Percentiles rank a stretch among this genome's conserved stretches.
These are phyloP conservation scores for Reinhardtius hippoglossoides DNA, from an alignment of 2,113 vertebrate species.

Conservation along the genomic window DNA sequence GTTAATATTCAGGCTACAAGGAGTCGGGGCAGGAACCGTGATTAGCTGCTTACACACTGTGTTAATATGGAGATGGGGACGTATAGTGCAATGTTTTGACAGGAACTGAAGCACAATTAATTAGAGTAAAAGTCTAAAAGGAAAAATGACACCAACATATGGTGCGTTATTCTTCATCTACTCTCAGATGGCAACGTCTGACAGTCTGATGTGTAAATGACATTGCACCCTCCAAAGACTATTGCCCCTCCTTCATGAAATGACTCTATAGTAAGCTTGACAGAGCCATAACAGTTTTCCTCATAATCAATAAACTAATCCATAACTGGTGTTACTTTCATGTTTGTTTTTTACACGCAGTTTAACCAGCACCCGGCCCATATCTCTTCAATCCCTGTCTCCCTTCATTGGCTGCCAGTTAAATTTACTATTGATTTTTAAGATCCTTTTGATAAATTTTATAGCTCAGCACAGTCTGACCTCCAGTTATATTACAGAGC, in stretches of 20 bases:
- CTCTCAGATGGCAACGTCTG: conserved; percentile 20
- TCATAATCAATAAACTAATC: conserved; percentile 41
- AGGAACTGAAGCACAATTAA: conserved; percentile 27
- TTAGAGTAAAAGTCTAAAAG: background rate
- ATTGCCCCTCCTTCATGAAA: background rate
- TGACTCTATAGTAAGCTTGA: background rate
- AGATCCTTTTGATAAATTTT: background rate
- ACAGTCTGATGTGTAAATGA: background rate
- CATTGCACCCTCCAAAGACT: background rate
- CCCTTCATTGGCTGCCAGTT: background rate
- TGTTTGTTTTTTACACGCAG: conserved; percentile 1
- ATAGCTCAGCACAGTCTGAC: background rate
- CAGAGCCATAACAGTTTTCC: conserved; percentile 13
- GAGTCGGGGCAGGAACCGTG: conserved; percentile 26
- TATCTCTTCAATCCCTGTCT: background rate
- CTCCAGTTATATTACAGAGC: background rate
- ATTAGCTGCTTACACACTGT: conserved; percentile 35
- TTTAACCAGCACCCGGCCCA: too few species aligned
- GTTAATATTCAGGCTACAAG: conserved; percentile 36
- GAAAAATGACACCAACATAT: background rate
- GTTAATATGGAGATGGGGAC: conserved; percentile 28
- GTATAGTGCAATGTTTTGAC: conserved; percentile 6
- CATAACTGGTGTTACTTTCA: conserved; percentile 46
- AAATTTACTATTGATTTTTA: background rate
- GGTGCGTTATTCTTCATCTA: background rate